Evolutionary conservation across 2,888 invertebrate species (phyloP).

Genomic region (Dorcus parallelipipedus): DNA sequence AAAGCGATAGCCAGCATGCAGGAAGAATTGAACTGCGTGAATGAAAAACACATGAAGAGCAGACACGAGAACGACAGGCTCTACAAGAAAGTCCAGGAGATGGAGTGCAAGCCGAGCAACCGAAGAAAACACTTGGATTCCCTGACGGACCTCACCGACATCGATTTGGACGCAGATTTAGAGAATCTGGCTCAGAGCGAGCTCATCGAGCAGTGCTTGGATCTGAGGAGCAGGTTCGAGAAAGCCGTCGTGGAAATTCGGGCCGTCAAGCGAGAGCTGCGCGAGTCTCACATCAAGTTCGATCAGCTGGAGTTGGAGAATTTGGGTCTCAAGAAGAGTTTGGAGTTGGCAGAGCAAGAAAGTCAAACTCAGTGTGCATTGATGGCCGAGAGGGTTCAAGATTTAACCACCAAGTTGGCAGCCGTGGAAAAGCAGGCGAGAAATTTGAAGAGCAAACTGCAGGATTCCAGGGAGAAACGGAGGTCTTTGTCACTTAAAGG

Average conservation of each 20-base stretch:
- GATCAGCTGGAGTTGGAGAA: conserved; percentile 79
- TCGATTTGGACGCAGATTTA: conserved; percentile 72
- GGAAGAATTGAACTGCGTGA: conserved; percentile 63
- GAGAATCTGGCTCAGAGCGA: conserved; percentile 71
- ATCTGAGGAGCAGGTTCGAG: conserved; percentile 72
- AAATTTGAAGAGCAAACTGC: conserved; percentile 73
- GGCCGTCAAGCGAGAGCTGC: conserved; percentile 75
- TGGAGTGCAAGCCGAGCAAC: conserved; percentile 45
- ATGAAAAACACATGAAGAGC: conserved; percentile 60
- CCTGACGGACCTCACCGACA: conserved; percentile 74
- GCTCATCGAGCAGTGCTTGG: conserved; percentile 76
- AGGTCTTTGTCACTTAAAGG: conserved; percentile 81
- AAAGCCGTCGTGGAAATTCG: conserved; percentile 81
- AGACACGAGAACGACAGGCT: conserved; percentile 71
- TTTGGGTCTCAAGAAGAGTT: conserved; percentile 69
- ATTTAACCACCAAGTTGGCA: conserved; percentile 76
- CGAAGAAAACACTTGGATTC: conserved; percentile 72
- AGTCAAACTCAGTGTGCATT: conserved; percentile 71
- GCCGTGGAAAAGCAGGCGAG: conserved; percentile 80
- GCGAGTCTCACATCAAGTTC: conserved; percentile 75
- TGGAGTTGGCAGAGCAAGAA: conserved; percentile 61
- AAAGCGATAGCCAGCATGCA: conserved; percentile 65
- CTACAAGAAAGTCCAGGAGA: conserved; percentile 67
- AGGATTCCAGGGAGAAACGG: conserved; percentile 74
- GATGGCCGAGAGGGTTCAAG: conserved; percentile 80